Base-by-base conservation (phyloP, 1,140 invertebrate genomes). In the Aphelinus certus region DNA sequence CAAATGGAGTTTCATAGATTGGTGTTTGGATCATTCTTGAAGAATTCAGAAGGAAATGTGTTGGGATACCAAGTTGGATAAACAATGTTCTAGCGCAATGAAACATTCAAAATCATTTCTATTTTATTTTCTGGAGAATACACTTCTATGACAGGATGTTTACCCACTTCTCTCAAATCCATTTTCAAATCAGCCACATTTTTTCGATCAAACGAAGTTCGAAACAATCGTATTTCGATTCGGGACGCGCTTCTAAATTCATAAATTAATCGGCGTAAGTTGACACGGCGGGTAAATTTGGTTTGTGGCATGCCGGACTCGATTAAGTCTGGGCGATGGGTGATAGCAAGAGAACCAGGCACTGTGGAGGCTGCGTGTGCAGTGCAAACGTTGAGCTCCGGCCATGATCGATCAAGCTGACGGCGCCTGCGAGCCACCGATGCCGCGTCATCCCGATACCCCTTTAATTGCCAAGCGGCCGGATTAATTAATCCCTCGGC, bases 321-420 rank as follows among this genome's bases (percentile, higher is more conserved):
- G 69, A 71, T 67, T 73, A 76, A 70, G 64, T 70, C 42, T 58
- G 7, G 60, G 65, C 76, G 77, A 79, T 80, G 78, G 75, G 80
- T 78, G 73, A 68, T 57, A 76, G 76, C 26, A 26, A 81, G 82
- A 80, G 81, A 81, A 73, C 75, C 64, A 76, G 76, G 73, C 51
- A 64, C 76, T 63, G 73, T 64, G 72, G 76, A 76, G 43, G 46
- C 9, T 70, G 76, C 66, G 71, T 57, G 67, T 53, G 55, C 63
- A 72, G 67, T 75, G 62, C 67, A 51, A 67, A 68, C 68, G 49
- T 49, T 58, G 53, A 10, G 57, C 26, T 46, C 51, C 26, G 71
- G 73, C 43, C 42, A 67, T 60, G 69, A 79, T 80, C 76, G 77
- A 81, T 81, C 67, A 79, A 71, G 65, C 55, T 7, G 58, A 49